Evolutionary conservation across 1,140 invertebrate genomes (phyloP), one percentile per base, ranked within the genome.

Genomic region (Lordiphosa stackelbergi): DNA sequence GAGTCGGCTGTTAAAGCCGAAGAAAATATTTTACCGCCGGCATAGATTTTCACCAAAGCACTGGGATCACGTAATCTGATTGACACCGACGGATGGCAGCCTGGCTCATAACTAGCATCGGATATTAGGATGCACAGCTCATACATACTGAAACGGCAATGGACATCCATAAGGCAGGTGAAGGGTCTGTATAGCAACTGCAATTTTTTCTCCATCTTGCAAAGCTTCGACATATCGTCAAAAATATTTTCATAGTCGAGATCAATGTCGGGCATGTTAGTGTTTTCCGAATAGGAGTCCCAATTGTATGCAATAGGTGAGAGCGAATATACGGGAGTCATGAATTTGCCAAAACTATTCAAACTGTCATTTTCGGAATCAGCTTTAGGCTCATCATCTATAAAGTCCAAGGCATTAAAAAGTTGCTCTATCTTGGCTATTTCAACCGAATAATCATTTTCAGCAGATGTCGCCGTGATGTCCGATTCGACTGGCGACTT

Each of bases 161-260:
- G 45, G 13, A 72, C 36, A 11, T 83, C 63, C 16, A 83, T 55
- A 0, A 31, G 0, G 7, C 68, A 72, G n/a, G 36, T 65, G n/a
- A 83, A 81, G 7, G 75, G 77, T 56, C 63, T 58, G 11, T 65
- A 81, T 3, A 65, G 58, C 52, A 81, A 16, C 4, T 81, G 42
- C 13, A 81, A 42, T 0, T 69, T 46, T n/a, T 72, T 65, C 4
- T 83, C 77, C 10, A 71, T 47, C 4, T 37, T 41, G 5, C 5
- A 7, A 11, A 64, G 12, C 2, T 72, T 71, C 4, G 5, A 41
- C 3, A 69, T 5, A 11, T 83, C 37, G 3, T 72, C 57, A 4
- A 66, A 81, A 5, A 81, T 40, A n/a, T 52, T 56, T 5, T 72
- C 40, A 11, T 61, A 83, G 35, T 73, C 47, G 0, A 79, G 55